phyloP scores from a whole-genome alignment of 2,888 invertebrate species.

The Zaprionus bogoriensis region DNA sequence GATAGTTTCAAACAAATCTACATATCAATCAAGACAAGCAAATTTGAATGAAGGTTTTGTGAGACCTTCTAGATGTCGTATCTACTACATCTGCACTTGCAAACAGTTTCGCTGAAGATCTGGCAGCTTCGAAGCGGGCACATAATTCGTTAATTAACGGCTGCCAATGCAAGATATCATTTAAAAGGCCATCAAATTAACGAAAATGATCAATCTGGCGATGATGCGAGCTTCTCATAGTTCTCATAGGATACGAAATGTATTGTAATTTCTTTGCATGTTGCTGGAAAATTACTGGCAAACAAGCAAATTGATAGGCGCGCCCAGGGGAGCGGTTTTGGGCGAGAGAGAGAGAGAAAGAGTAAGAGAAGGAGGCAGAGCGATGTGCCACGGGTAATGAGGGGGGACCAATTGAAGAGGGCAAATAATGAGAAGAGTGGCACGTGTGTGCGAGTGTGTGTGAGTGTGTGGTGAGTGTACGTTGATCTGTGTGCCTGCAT shows the following conservation, averaged over 20 bases:
- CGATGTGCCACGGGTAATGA: not conserved
- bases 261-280: conserved; percentile 24
- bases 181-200: conserved; percentile 27
- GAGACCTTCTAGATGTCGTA: no score
- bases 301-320: conserved; percentile 32
- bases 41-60: no score
- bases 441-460: conserved; percentile 1
- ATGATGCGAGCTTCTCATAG: conserved; percentile 22
- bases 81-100: not conserved
- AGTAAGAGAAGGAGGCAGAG: not conserved
- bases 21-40: no score
- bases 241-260: conserved; percentile 13
- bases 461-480: conserved; percentile 17
- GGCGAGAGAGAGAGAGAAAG: conserved; percentile 14
- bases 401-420: conserved; percentile 18
- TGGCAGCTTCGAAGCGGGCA: not conserved
- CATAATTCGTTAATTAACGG: conserved; percentile 22
- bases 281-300: conserved; percentile 21
- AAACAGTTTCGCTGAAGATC: not conserved
- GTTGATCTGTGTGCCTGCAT: conserved; percentile 13
- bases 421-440: conserved; percentile 39
- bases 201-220: conserved; percentile 32
- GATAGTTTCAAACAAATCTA: no score
- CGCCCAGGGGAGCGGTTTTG: not conserved
- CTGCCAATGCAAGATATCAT: conserved; percentile 16